Evolutionary conservation across 2,888 invertebrate species (phyloP).

Genomic region (Camptogramma bilineatum): DNA sequence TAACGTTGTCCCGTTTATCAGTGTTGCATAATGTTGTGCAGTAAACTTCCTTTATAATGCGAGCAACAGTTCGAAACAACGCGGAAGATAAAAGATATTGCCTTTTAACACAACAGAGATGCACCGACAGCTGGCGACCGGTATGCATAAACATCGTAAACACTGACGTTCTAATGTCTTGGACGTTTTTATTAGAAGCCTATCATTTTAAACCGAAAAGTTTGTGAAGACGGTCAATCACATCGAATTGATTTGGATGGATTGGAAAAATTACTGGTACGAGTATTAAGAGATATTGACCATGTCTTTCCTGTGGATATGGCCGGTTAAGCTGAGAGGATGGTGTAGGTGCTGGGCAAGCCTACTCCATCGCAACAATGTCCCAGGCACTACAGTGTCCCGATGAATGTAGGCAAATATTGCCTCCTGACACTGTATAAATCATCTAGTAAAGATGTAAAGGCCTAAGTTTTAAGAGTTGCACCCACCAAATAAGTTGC

Average conservation of each 20-base stretch:
- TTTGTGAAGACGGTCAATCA: background rate
- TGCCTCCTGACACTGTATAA: too few relatives aligned
- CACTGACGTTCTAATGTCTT: slow-evolving; percentile 26
- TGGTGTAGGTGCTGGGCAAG: too few relatives aligned
- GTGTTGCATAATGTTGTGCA: slow-evolving; percentile 19
- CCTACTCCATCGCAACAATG: too few relatives aligned
- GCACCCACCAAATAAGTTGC: too few relatives aligned
- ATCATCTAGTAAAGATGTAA: too few relatives aligned
- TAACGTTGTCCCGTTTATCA: background rate
- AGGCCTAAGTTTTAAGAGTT: too few relatives aligned
- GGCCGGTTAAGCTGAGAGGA: too few relatives aligned
- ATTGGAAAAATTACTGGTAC: too few relatives aligned
- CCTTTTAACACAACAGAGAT: slow-evolving; percentile 38
- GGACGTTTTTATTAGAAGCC: slow-evolving; percentile 19
- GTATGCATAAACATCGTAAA: slow-evolving; percentile 48
- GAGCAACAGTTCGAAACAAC: slow-evolving; percentile 28
- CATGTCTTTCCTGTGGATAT: too few relatives aligned
- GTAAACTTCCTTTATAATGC: slow-evolving; percentile 27
- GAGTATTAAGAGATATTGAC: slow-evolving; percentile 32
- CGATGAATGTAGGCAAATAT: too few relatives aligned
- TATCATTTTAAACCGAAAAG: slow-evolving; percentile 11
- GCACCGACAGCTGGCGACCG: slow-evolving; percentile 36
- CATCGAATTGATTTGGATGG: too few relatives aligned
- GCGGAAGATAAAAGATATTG: slow-evolving; percentile 37
- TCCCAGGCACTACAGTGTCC: too few relatives aligned